Conservation (phyloP, 2,113 vertebrate species). For the Xenopus borealis region DNA sequence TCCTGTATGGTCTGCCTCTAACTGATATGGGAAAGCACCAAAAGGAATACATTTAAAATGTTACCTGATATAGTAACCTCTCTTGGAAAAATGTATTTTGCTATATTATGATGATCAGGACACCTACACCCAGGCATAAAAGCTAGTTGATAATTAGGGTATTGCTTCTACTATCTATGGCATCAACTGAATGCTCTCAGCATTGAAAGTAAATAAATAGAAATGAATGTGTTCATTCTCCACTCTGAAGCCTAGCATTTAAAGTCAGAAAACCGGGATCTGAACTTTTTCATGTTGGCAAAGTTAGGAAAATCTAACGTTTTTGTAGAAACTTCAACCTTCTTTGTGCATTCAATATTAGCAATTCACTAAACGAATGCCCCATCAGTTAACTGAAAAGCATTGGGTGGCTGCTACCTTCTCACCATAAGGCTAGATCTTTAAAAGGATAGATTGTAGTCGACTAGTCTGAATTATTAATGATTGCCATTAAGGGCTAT, state of each 20-base stretch:
- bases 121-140: slow-evolving; percentile 20
- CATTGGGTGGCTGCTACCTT: not conserved
- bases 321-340: not conserved
- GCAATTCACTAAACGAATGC: slow-evolving; percentile 22
- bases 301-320: rapidly evolving
- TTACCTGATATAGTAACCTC: too few relatives aligned
- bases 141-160: slow-evolving; percentile 20
- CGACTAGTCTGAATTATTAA: slow-evolving; percentile 36
- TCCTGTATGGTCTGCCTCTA: slow-evolving; percentile 50
- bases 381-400: not conserved
- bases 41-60: too few relatives aligned
- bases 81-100: too few relatives aligned
- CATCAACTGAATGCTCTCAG: slow-evolving; percentile 1
- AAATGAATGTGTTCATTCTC: not conserved
- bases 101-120: not conserved
- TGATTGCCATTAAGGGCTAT: slow-evolving; percentile 25
- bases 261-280: not conserved
- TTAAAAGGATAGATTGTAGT: slow-evolving; percentile 6
- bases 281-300: not conserved
- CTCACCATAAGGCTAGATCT: slow-evolving; percentile 14
- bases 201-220: not conserved
- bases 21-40: slow-evolving; percentile 41
- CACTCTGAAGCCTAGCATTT: too few relatives aligned
- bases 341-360: slow-evolving; percentile 3
- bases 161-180: slow-evolving; percentile 8